phyloP scores from a whole-genome alignment of 2,797 vertebrate species.

The Limnodromus scolopaceus region DNA sequence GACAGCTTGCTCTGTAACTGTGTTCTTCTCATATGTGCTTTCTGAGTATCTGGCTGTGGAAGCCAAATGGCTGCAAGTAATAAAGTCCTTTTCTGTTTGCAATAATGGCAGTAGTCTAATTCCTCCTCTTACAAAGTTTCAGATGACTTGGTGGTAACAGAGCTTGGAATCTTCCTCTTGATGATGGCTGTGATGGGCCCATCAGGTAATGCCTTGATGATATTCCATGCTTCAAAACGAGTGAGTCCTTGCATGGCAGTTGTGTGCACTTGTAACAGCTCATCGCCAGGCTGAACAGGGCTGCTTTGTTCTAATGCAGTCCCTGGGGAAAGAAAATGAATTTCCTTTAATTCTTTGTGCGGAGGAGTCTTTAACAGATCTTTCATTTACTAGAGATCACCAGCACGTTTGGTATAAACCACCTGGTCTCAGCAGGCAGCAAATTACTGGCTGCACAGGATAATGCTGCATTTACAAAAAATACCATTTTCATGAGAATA shows the following conservation, averaged over 20 bases:
- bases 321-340: slow-evolving; percentile 63
- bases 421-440: not conserved
- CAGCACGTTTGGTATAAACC: not conserved
- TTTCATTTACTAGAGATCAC: not conserved
- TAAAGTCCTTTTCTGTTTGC: not conserved
- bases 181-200: slow-evolving; percentile 81
- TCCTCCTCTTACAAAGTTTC: slow-evolving; percentile 31
- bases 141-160: slow-evolving; percentile 32
- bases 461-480: not conserved
- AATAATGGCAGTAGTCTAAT: not conserved
- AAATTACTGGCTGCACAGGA: not conserved
- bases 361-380: not conserved
- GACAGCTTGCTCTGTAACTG: not conserved
- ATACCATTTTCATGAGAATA: not conserved
- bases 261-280: slow-evolving; percentile 86
- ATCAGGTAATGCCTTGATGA: slow-evolving; percentile 89
- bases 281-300: slow-evolving; percentile 86
- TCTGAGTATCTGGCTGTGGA: not conserved
- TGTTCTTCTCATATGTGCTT: not conserved
- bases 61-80: not conserved
- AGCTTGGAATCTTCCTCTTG: slow-evolving; percentile 73
- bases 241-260: slow-evolving; percentile 84
- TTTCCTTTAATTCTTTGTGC: not conserved
- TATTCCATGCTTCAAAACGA: slow-evolving; percentile 92
- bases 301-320: slow-evolving; percentile 81